Percentiles rank a stretch among this genome's conserved stretches.
Evolutionary conservation across 2,797 vertebrate genomes (phyloP).

Genomic region (Spheniscus humboldti): DNA sequence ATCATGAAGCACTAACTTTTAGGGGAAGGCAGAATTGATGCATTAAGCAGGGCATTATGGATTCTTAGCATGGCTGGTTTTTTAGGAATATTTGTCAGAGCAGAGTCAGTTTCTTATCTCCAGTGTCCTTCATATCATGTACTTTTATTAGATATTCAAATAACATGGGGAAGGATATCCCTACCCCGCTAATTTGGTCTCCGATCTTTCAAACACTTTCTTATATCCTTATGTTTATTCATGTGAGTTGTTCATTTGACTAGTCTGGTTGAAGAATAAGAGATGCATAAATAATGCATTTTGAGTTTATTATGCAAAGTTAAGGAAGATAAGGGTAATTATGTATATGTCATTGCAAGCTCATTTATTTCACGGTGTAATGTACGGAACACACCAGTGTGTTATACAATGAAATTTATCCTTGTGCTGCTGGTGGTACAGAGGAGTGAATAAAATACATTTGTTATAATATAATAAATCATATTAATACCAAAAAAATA

Average conservation of each 20-base stretch:
- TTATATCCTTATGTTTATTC: not conserved
- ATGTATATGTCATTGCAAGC: not conserved
- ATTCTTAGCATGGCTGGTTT: not conserved
- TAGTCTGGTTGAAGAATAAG: not conserved
- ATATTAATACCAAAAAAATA: not conserved
- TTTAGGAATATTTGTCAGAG: not conserved
- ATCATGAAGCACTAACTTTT: not conserved
- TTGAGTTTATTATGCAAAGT: not conserved
- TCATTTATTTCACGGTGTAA: not conserved
- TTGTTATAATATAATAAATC: slow-evolving; percentile 31
- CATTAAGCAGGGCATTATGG: not conserved
- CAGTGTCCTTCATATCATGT: not conserved
- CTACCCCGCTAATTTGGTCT: not conserved
- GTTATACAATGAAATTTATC: not conserved
- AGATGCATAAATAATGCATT: not conserved
- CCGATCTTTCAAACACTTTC: not conserved
- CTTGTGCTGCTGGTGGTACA: not conserved
- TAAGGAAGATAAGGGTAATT: not conserved
- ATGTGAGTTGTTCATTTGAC: not conserved
- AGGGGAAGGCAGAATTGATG: not conserved
- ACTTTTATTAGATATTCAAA: not conserved
- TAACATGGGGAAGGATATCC: not conserved
- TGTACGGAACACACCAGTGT: not conserved
- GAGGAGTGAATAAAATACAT: slow-evolving; percentile 24
- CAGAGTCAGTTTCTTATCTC: not conserved